A percentile compares a stretch with the other conserved stretches of the same genome.
phyloP scores from a whole-genome alignment of 1,140 invertebrate genomes.

The Leptonema lineaticorne region DNA sequence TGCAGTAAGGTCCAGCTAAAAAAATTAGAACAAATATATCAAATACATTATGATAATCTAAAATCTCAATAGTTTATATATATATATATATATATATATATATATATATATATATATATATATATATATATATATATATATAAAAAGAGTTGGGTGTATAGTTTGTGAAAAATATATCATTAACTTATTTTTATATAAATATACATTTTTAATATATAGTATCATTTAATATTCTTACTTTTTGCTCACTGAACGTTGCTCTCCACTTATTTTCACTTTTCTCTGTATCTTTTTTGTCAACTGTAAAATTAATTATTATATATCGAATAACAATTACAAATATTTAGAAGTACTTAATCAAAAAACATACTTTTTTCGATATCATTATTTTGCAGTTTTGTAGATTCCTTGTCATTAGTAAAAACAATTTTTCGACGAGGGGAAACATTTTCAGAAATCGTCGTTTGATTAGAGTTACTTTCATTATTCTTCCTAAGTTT shows the following conservation, averaged over 20 bases:
- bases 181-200: too few relatives aligned
- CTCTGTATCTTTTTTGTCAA: slow-evolving; percentile 23
- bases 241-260: slow-evolving; percentile 39
- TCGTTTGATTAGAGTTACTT: neutral
- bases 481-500: slow-evolving; percentile 25
- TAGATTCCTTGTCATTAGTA: neutral
- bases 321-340: neutral
- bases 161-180: too few relatives aligned
- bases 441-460: neutral
- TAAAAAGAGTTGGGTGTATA: too few relatives aligned
- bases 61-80: too few relatives aligned
- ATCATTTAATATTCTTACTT: slow-evolving; percentile 22
- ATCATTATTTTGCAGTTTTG: neutral
- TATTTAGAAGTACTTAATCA: neutral
- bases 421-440: slow-evolving; percentile 34
- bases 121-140: too few relatives aligned
- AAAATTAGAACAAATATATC: too few relatives aligned
- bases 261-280: slow-evolving; percentile 33
- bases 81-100: too few relatives aligned
- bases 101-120: too few relatives aligned
- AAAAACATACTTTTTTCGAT: neutral
- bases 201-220: neutral
- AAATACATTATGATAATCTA: too few relatives aligned
- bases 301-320: slow-evolving; percentile 15
- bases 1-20: slow-evolving; percentile 37